Conservation (phyloP, 2,888 invertebrate genomes). For the Drosophila testacea region DNA sequence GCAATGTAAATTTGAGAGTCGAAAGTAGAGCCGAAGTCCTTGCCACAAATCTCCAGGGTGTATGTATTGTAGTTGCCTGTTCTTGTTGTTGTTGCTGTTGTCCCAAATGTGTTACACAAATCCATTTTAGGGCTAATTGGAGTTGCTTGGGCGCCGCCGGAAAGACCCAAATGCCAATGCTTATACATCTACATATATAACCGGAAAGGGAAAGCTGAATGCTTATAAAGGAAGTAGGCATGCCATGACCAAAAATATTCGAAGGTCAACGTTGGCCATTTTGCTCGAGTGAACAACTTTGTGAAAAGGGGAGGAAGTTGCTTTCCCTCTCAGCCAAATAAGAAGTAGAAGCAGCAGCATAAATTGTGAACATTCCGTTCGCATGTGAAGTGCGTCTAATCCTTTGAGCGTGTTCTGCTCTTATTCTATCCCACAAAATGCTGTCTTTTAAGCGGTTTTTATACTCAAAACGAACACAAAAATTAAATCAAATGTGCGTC, state of each 20-base stretch:
- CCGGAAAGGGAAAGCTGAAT: slow-evolving; percentile 13
- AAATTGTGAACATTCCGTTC: slow-evolving; percentile 1
- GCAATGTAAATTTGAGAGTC: slow-evolving; percentile 52
- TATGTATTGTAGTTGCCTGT: slow-evolving; percentile 49
- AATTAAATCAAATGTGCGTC: slow-evolving; percentile 32
- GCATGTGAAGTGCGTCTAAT: slow-evolving; percentile 45
- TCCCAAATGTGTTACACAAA: slow-evolving; percentile 73
- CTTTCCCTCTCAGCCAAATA: slow-evolving; percentile 5
- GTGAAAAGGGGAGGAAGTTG: background rate
- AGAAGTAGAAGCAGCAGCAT: slow-evolving; percentile 5
- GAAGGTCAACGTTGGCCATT: slow-evolving; percentile 45
- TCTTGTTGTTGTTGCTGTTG: slow-evolving; percentile 20
- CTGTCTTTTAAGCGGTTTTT: slow-evolving; percentile 57
- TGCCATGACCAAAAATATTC: slow-evolving; percentile 29
- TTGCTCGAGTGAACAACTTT: slow-evolving; percentile 52
- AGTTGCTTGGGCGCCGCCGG: slow-evolving; percentile 49
- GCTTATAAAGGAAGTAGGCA: slow-evolving; percentile 11
- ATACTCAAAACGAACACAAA: slow-evolving; percentile 1
- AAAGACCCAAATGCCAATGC: slow-evolving; percentile 60
- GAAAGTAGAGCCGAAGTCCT: slow-evolving; percentile 20
- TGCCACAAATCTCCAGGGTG: slow-evolving; percentile 66
- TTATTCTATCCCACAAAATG: slow-evolving; percentile 47
- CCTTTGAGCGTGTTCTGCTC: slow-evolving; percentile 53
- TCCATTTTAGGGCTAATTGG: slow-evolving; percentile 80
- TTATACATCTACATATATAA: slow-evolving; percentile 22